Conservation (phyloP, 2,888 invertebrate species). For the Clivina fossor region DNA sequence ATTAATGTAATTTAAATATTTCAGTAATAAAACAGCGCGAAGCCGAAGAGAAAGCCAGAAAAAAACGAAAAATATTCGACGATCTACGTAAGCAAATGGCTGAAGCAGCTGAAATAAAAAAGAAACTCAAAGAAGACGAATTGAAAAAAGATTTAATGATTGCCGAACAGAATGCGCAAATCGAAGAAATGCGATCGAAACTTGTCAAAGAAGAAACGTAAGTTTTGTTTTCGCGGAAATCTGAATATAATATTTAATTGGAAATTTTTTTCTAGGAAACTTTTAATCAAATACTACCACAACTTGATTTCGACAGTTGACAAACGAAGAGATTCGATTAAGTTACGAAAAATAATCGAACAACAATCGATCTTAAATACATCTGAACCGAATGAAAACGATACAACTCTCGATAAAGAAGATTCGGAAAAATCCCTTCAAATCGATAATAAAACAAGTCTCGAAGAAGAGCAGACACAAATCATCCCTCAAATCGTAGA, state of each 20-base stretch:
- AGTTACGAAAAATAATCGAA: slow-evolving; percentile 39
- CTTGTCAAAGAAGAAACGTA: slow-evolving; percentile 51
- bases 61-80: slow-evolving; percentile 45
- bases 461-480: slow-evolving; percentile 15
- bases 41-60: slow-evolving; percentile 44
- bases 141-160: slow-evolving; percentile 47
- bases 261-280: slow-evolving; percentile 53
- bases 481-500: slow-evolving; percentile 15
- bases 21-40: slow-evolving; percentile 48
- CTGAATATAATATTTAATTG: background rate
- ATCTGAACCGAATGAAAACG: background rate
- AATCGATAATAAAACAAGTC: slow-evolving; percentile 48
- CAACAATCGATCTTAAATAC: background rate
- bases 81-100: slow-evolving; percentile 48
- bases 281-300: slow-evolving; percentile 66
- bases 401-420: background rate
- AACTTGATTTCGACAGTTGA: slow-evolving; percentile 63
- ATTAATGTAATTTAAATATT: slow-evolving; percentile 26
- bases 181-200: slow-evolving; percentile 47
- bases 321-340: slow-evolving; percentile 52
- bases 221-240: slow-evolving; percentile 36
- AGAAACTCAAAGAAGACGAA: slow-evolving; percentile 44
- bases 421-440: slow-evolving; percentile 16
- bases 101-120: slow-evolving; percentile 46
- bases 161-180: slow-evolving; percentile 44